These are phyloP conservation scores for Indri indri DNA, from an alignment of 2,113 vertebrate genomes.

Conservation along the genomic window DNA sequence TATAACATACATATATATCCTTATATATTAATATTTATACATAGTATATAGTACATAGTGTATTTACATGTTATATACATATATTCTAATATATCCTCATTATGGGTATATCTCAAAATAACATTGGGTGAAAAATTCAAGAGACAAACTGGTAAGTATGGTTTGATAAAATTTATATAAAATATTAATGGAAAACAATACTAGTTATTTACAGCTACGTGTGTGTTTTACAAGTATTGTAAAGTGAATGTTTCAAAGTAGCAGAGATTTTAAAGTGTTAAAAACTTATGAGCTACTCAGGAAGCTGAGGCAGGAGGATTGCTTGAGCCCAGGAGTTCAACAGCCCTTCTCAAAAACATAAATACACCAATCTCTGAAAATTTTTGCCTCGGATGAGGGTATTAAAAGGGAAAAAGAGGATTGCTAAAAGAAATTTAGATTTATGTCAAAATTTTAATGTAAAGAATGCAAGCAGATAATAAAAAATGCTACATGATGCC, in stretches of 20 bases:
- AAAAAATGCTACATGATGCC: background rate
- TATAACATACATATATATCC: background rate
- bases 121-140: background rate
- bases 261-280: background rate
- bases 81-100: background rate
- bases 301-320: background rate
- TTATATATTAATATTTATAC: background rate
- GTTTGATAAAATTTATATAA: background rate
- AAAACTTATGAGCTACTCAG: background rate
- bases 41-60: too few relatives aligned
- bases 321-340: background rate
- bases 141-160: background rate
- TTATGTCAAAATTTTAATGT: background rate
- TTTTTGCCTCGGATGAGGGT: background rate
- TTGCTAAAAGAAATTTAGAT: background rate
- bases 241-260: background rate
- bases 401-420: background rate
- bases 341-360: too few relatives aligned
- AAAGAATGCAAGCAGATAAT: background rate
- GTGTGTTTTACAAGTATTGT: background rate
- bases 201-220: background rate
- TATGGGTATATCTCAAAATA: background rate
- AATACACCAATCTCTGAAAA: background rate
- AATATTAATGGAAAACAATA: background rate
- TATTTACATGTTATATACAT: background rate